These are phyloP conservation scores for Cebus imitator DNA, from an alignment of 2,113 vertebrate genomes.

Conservation along the genomic window DNA sequence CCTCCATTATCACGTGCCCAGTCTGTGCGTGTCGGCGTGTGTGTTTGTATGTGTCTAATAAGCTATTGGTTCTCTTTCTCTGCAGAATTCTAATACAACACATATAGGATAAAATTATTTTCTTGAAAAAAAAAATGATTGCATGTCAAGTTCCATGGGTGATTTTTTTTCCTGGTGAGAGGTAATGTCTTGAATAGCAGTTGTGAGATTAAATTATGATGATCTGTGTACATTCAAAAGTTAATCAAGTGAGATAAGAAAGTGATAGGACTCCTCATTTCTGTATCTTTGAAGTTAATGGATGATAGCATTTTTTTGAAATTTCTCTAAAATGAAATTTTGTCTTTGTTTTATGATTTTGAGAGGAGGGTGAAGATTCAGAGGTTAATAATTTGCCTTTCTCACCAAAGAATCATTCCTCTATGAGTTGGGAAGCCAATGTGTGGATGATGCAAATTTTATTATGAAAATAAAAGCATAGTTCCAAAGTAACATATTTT, in stretches of 20 bases:
- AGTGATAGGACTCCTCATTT: background rate
- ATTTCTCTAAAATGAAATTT: background rate
- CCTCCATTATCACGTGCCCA: background rate
- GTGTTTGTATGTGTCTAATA: background rate
- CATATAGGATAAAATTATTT: background rate
- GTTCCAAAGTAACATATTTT: background rate
- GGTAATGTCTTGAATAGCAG: background rate
- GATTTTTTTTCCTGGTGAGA: background rate
- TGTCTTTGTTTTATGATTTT: background rate
- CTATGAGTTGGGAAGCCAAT: background rate
- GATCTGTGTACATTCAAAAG: background rate
- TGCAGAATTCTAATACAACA: background rate
- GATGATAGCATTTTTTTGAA: background rate
- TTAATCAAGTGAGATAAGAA: background rate
- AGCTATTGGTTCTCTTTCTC: background rate
- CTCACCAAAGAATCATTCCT: background rate
- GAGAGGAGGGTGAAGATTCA: background rate
- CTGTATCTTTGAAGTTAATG: background rate
- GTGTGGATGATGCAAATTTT: background rate
- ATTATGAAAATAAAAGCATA: background rate
- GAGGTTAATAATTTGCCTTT: background rate
- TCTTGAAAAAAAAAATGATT: background rate
- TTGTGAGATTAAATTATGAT: background rate
- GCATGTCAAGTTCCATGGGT: background rate
- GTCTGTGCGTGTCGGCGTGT: accelerated